Conservation (phyloP, 2,888 invertebrate genomes). For the Lepidocyrtinus sp. region DNA sequence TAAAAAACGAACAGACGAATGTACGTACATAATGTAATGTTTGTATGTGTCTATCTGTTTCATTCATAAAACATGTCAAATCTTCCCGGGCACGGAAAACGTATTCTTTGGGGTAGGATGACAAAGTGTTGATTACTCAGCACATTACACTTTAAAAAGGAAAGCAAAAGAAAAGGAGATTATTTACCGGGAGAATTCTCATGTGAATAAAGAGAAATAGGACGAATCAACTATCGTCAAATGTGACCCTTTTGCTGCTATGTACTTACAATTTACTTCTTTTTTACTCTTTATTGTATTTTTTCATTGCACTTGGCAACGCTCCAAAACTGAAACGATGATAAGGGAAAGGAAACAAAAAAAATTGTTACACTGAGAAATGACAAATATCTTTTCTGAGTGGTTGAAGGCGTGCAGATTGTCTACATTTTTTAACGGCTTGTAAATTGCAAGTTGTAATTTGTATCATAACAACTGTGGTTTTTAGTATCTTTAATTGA, state of each 20-base stretch:
- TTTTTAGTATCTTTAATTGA: not conserved
- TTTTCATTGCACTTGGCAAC: conserved; percentile 10
- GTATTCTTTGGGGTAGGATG: too few species aligned
- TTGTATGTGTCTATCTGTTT: too few species aligned
- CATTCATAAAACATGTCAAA: too few species aligned
- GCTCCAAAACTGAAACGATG: conserved; percentile 7
- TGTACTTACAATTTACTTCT: not conserved
- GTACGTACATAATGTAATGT: too few species aligned
- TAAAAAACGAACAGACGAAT: too few species aligned
- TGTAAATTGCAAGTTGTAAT: not conserved
- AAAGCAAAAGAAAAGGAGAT: too few species aligned
- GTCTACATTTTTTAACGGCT: not conserved
- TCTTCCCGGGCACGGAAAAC: too few species aligned
- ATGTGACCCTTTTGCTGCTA: not conserved
- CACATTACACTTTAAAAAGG: too few species aligned
- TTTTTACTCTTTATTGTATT: not conserved
- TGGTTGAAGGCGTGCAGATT: not conserved
- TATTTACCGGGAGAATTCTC: conserved; percentile 19
- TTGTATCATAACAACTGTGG: not conserved
- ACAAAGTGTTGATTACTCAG: too few species aligned
- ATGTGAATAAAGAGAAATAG: not conserved
- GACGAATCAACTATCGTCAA: too few species aligned
- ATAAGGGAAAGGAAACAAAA: conserved; percentile 5
- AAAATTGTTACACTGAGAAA: conserved; percentile 40
- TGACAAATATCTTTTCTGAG: conserved; percentile 28